These are phyloP conservation scores for Psilanteris sp. DNA, from an alignment of 1,140 invertebrate genomes.

Conservation along the genomic window DNA sequence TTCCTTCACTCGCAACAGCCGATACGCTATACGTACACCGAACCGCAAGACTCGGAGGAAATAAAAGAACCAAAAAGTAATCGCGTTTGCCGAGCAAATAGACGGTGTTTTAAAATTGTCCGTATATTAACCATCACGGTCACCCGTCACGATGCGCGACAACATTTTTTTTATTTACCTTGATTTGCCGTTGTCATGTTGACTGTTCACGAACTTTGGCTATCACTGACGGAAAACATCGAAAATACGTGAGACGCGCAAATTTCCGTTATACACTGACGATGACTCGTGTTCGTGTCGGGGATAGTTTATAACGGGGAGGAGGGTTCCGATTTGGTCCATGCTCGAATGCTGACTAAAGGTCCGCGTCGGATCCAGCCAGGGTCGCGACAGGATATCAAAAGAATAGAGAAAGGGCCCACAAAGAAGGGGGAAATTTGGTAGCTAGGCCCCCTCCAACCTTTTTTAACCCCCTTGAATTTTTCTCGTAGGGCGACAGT, in stretches of 20 bases:
- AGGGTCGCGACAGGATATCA: conserved; percentile 74
- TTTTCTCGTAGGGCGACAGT: conserved; percentile 67
- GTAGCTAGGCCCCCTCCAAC: conserved; percentile 50
- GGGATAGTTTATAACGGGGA: conserved; percentile 11
- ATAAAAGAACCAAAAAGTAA: conserved; percentile 8
- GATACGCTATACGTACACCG: conserved; percentile 23
- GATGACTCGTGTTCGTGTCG: conserved; percentile 12
- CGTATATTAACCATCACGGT: not conserved
- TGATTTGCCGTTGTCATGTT: conserved; percentile 38
- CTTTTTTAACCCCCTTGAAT: conserved; percentile 64
- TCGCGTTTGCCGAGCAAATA: conserved; percentile 9
- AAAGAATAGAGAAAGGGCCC: conserved; percentile 79
- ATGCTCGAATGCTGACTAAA: conserved; percentile 79
- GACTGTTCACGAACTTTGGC: not conserved
- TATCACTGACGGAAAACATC: conserved; percentile 14
- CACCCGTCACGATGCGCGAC: not conserved
- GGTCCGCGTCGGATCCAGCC: conserved; percentile 63
- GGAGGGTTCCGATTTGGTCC: conserved; percentile 71
- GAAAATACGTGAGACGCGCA: conserved; percentile 4
- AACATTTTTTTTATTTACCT: conserved; percentile 38
- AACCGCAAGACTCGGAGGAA: not conserved
- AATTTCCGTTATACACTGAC: conserved; percentile 42
- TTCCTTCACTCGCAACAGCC: conserved; percentile 65
- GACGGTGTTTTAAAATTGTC: not conserved
- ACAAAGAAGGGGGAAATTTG: conserved; percentile 72